Base-by-base conservation (phyloP, 37 sponge, comb jelly and placozoan genomes). In the Crambe crambe region DNA sequence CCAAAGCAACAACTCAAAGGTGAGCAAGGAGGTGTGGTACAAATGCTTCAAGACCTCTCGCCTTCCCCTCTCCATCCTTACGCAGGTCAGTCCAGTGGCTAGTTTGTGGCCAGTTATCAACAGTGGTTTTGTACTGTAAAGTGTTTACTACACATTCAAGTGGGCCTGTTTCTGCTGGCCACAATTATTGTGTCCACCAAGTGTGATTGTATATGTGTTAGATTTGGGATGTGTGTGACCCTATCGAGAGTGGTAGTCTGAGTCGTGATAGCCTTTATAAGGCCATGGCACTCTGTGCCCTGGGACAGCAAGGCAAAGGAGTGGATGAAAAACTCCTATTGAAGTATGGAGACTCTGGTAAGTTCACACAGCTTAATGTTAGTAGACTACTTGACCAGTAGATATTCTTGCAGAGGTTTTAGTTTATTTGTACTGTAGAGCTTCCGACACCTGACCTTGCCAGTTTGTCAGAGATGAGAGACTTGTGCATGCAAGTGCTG, bases 241-340 rank as follows among this genome's bases (percentile, higher is more conserved):
- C 89, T 1, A 32, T 41, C 4, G 58, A 51, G 29, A 32, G 30
- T 54, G 86, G 74, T 21, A 27, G 18, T 37, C 21, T 94, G n/a
- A 80, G 68, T 15, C 76, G 89, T 17, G 95, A 92, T 40, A 70
- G 85, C 27, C 70, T 94, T 61, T 94, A 91, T 61, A 83, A 83
- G 38, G 80, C 92, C 6, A 73, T 94, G 42, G 93, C 93, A 22
- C 76, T 88, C 18, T 66, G 61, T 40, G 92, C 86, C 0, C 40
- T 94, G 54, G 93, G 85, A 27, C 95, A 94, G 42, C 77, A 84
- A 47, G 92, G 95, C 22, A 94, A 91, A 42, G 88, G 86, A 1
- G 68, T 88, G 30, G 89, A 89, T 17, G 85, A 91, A 70, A 84
- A 78, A 62, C 15, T 59, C 0, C 89, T 94, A 20, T 37, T 74